Conservation (phyloP, 2,888 invertebrate genomes). For the Eugnorisma glareosa region DNA sequence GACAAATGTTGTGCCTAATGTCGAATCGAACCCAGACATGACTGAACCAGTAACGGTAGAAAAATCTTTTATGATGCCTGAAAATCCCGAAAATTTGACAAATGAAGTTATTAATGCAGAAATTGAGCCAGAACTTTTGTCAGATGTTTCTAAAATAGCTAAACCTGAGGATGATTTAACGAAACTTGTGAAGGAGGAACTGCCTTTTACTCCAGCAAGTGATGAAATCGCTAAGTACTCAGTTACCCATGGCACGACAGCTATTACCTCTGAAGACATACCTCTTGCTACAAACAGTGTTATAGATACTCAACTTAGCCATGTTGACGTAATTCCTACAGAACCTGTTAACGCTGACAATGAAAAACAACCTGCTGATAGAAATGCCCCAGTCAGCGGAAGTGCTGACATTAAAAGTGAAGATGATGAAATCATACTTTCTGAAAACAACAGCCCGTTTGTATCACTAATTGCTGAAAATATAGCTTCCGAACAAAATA, state of each 20-base stretch:
- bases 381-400: constrained; percentile 5
- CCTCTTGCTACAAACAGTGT: constrained; percentile 1
- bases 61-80: not conserved
- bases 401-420: constrained; percentile 26
- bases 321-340: constrained; percentile 16
- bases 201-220: constrained; percentile 14
- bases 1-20: constrained; percentile 42
- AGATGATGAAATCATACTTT: constrained; percentile 77
- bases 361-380: constrained; percentile 3
- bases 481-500: constrained; percentile 13
- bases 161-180: constrained; percentile 3
- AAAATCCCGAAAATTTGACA: not conserved
- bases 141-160: constrained; percentile 24
- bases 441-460: constrained; percentile 80
- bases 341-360: not conserved
- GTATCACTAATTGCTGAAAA: constrained; percentile 75
- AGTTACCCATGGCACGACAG: not conserved
- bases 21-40: not conserved
- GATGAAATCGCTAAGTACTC: constrained; percentile 9
- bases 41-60: constrained; percentile 4
- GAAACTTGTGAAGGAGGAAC: constrained; percentile 1
- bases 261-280: constrained; percentile 4
- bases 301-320: constrained; percentile 6
- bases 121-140: constrained; percentile 39
- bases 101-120: constrained; percentile 9